phyloP scores from a whole-genome alignment of 2,888 invertebrate genomes.

The Melipona beecheii region DNA sequence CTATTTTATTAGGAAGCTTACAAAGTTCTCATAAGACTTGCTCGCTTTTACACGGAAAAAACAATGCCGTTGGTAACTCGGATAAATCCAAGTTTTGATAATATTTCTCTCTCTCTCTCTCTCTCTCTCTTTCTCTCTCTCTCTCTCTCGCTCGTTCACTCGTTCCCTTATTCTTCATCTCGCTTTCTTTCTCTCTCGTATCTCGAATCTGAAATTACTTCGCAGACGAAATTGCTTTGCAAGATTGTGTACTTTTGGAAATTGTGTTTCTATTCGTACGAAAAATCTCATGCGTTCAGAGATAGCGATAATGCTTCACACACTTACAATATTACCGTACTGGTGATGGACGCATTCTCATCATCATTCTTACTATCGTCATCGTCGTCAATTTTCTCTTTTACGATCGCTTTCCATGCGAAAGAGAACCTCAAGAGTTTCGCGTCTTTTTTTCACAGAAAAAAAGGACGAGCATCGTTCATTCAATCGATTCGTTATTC shows the following conservation, averaged over 20 bases:
- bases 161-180: neutral
- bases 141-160: neutral
- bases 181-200: neutral
- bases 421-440: slow-evolving; percentile 21
- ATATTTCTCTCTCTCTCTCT: neutral
- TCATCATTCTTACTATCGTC: neutral
- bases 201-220: neutral
- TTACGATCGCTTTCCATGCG: neutral
- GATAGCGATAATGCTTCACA: neutral
- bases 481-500: neutral
- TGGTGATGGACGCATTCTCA: neutral
- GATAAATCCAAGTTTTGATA: slow-evolving; percentile 14
- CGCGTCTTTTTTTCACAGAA: slow-evolving; percentile 24
- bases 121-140: neutral
- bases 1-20: slow-evolving; percentile 61
- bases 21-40: slow-evolving; percentile 55
- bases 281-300: slow-evolving; percentile 1
- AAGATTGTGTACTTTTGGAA: slow-evolving; percentile 18
- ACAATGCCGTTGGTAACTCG: slow-evolving; percentile 26
- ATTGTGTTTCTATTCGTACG: neutral
- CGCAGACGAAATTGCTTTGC: slow-evolving; percentile 27
- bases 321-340: neutral
- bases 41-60: slow-evolving; percentile 44
- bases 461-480: slow-evolving; percentile 41
- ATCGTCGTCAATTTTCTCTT: neutral